Percentiles rank a stretch among this genome's conserved stretches.
Evolutionary conservation across 2,797 vertebrate genomes (phyloP).

Genomic region (Tinamus major): DNA sequence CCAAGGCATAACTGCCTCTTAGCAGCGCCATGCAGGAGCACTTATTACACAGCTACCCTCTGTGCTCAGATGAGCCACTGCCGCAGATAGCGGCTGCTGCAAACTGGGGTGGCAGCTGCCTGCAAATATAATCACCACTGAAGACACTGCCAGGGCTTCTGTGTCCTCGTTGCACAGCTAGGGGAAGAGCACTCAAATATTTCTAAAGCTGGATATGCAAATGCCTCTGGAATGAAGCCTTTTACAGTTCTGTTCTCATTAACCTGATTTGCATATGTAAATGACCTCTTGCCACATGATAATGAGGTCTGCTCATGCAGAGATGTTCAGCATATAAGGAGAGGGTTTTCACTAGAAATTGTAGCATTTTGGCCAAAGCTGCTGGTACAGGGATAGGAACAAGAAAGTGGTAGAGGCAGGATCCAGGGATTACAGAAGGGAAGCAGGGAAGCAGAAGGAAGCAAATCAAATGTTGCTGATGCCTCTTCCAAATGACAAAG

Average conservation of each 20-base stretch:
- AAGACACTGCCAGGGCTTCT: constrained; percentile 69
- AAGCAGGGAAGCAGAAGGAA: constrained; percentile 40
- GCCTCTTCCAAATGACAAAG: background rate
- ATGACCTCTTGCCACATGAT: constrained; percentile 73
- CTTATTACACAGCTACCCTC: constrained; percentile 50
- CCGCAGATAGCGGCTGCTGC: constrained; percentile 54
- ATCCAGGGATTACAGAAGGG: background rate
- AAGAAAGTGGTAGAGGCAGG: background rate
- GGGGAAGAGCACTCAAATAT: constrained; percentile 69
- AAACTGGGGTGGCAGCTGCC: constrained; percentile 67
- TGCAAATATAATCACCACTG: constrained; percentile 51
- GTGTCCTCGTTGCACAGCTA: constrained; percentile 70
- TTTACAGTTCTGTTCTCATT: constrained; percentile 75
- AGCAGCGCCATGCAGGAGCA: constrained; percentile 17
- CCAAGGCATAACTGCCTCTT: constrained; percentile 62
- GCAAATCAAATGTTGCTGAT: background rate
- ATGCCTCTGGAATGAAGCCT: constrained; percentile 68
- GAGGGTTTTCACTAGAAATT: constrained; percentile 26
- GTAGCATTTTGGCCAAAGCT: constrained; percentile 41
- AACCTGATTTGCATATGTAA: constrained; percentile 76
- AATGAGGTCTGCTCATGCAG: constrained; percentile 69
- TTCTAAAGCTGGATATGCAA: constrained; percentile 74
- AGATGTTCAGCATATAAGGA: constrained; percentile 64
- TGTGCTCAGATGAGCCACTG: constrained; percentile 36
- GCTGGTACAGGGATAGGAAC: background rate